Evolutionary conservation across 2,797 vertebrate species (phyloP), one percentile per base, ranked within the genome.

Genomic region (Lepus townsendii): DNA sequence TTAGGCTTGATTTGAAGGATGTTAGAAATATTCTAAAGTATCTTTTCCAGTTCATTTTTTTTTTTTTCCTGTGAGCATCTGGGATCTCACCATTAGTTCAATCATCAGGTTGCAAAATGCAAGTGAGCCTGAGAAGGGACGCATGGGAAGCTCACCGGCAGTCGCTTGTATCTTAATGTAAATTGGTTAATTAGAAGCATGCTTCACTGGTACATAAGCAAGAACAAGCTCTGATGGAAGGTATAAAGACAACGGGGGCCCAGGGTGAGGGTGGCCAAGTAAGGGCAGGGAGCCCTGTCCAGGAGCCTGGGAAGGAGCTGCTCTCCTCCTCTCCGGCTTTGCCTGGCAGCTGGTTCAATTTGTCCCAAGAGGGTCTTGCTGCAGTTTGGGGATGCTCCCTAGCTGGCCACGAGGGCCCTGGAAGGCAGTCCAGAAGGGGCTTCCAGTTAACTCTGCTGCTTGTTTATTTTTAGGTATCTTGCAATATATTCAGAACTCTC

Each of bases 401-500:
- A n/a, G 27, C 52, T 93, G 52, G 76, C 26, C 12, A 4, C 0
- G 47, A 13, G 76, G 66, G 32, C 83, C 54, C 91, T 72, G 6
- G 27, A 69, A 50, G 60, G 17, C 38, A 96, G 2, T 38, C 78
- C 72, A 82, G 95, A 92, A 97, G 60, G 42, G 66, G 32, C 88
- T 96, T 83, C 97, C 75, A 42, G 65, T 83, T 96, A 97, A 95
- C 20, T 24, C 93, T 95, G 24, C 87, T 97, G 95, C 72, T 95
- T 97, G 97, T 84, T 83, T 88, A 71, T 96, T 98, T 91, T 94
- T 98, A 99, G 99, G 99, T 99, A 98, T 99, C 99, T 98, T 99
- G 99, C 99, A 99, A 99, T 99, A 99, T 99, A 98, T 99, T 99
- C 99, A 99, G 99, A 98, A 99, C 99, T 97, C 99, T 99, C 98